Evolutionary conservation across 2,113 vertebrate genomes (phyloP), one percentile per base, ranked within the genome.

Genomic region (Galbula dea): DNA sequence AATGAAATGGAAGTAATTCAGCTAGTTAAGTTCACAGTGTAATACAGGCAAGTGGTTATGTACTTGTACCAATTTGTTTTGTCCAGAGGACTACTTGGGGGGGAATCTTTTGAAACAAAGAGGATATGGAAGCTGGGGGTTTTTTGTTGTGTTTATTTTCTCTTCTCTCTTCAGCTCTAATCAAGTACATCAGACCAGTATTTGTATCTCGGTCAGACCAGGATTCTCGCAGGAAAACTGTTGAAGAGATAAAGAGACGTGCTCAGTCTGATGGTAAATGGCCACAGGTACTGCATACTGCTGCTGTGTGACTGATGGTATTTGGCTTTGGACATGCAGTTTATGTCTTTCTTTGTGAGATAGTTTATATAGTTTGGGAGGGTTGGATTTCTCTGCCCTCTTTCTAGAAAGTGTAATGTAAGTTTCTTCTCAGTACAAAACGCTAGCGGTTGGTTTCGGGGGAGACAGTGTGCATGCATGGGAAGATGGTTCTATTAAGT

Each of bases 121-220:
- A 6, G 14, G 23, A 57, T 71, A 32, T 92, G 71, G 94, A 73
- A 7, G 4, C 29, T 92, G 9, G n/a, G n/a, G n/a, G n/a, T n/a
- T n/a, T 2, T 61, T 77, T 37, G 29, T 16, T 85, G 11, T 86
- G 11, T 19, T 77, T 80, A 79, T 89, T 20, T 75, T 75, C 72
- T 62, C 18, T 74, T 27, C 95, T 29, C 27, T 79, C 73, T 96
- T 32, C 95, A 99, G 99, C 99, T 88, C 97, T 99, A 85, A 99
- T 99, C 69, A 99, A 98, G 95, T 99, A 98, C 91, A 99, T 99
- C 91, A 98, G 98, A 68, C 99, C 99, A 1, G 99, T 99, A 58
- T 99, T 99, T 48, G 99, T 99, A 14, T 99, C 99, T 26, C 98
- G 99, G 21, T 98, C 98, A 12, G 99, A 99, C 97, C 99, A 99